These are phyloP conservation scores for Irena cyanogastra DNA, from an alignment of 2,113 vertebrate species.

Conservation along the genomic window DNA sequence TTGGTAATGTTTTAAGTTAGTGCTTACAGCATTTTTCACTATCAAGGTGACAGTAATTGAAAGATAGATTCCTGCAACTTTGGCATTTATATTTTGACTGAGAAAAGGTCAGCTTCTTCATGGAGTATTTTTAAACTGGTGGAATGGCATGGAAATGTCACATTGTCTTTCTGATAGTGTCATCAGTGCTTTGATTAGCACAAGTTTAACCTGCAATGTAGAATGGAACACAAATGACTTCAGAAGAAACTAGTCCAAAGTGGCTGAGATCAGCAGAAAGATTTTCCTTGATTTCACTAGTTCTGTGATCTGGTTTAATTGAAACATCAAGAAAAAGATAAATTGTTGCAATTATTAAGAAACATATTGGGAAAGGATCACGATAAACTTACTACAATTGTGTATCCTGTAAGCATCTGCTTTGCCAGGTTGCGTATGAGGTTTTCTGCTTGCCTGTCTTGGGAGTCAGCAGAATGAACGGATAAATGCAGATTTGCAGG, in stretches of 20 bases:
- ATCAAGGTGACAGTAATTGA: conserved; percentile 58
- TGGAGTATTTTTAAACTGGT: neutral
- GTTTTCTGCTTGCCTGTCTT: neutral
- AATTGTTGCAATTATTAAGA: neutral
- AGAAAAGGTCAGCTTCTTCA: conserved; percentile 63
- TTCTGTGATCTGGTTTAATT: neutral
- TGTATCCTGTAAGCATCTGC: neutral
- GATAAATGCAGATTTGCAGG: neutral
- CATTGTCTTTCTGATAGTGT: conserved; percentile 11
- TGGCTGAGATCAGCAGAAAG: neutral
- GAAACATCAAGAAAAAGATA: neutral
- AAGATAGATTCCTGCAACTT: conserved; percentile 30
- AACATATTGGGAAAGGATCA: neutral
- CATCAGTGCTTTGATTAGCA: conserved; percentile 44
- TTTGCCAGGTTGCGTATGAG: neutral
- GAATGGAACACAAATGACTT: neutral
- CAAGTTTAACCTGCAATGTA: neutral
- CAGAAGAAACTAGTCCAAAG: neutral
- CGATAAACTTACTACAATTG: neutral
- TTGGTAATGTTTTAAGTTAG: conserved; percentile 21
- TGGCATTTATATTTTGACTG: conserved; percentile 61
- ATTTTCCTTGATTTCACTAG: neutral
- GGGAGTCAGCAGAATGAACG: neutral
- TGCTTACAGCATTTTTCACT: conserved; percentile 37
- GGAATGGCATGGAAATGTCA: conserved; percentile 34